Evolutionary conservation across 2,888 invertebrate genomes (phyloP).

Genomic region (Toxonevra muliebris): DNA sequence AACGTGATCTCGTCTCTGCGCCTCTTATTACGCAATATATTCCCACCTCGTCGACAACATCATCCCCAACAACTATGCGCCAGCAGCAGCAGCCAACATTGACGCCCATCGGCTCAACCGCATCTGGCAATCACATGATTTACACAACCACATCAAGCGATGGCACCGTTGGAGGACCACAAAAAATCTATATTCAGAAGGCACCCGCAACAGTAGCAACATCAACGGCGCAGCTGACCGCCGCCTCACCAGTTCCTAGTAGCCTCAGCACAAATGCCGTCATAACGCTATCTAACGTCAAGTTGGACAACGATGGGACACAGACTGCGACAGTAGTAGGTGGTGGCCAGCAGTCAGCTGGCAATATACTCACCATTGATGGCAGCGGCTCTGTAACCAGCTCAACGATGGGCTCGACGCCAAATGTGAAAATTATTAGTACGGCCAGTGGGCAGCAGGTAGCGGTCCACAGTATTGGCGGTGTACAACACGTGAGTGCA

Average conservation of each 20-base stretch:
- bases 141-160: conserved; percentile 57
- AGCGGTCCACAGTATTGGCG: conserved; percentile 56
- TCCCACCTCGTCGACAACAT: conserved; percentile 39
- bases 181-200: conserved; percentile 57
- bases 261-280: conserved; percentile 55
- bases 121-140: conserved; percentile 59
- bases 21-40: conserved; percentile 51
- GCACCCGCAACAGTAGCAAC: conserved; percentile 47
- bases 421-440: conserved; percentile 56
- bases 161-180: conserved; percentile 45
- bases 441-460: conserved; percentile 58
- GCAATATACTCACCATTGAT: conserved; percentile 37
- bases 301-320: conserved; percentile 52
- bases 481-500: conserved; percentile 47
- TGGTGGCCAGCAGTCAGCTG: neutral
- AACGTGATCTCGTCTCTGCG: conserved; percentile 51
- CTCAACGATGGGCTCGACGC: conserved; percentile 35
- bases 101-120: conserved; percentile 51
- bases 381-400: conserved; percentile 26
- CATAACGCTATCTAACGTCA: conserved; percentile 59
- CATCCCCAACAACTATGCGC: conserved; percentile 39
- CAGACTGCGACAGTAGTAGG: conserved; percentile 25
- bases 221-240: conserved; percentile 12
- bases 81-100: conserved; percentile 48
- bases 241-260: conserved; percentile 47